Evolutionary conservation across 2,888 invertebrate species (phyloP), one percentile per base, ranked within the genome.

Genomic region (Caenorhabditis sp.): DNA sequence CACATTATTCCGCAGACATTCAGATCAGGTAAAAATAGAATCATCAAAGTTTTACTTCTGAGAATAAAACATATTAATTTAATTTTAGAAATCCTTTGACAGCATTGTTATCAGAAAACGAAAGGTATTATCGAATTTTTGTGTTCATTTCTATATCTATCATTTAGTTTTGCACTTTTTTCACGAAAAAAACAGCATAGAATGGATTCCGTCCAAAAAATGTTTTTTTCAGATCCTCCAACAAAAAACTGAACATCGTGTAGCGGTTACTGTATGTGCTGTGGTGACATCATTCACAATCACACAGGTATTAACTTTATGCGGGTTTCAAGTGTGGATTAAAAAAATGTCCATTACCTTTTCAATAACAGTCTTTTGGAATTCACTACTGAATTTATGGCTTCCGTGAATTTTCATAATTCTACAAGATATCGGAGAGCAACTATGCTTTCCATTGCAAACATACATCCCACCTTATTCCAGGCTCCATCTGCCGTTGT

Each of bases 251-350:
- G 85, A 85, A 54, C 84, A 85, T 66, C 75, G 82, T 27, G 82
- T 85, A 20, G 84, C 85, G 2, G 75, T 85, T 21, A 85, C 85
- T 0, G 84, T 85, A 7, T 85, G 83, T 52, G 81, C 81, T 7
- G 83, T 85, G 23, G 85, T 85, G 12, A 83, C 83, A 4, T 83
- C 82, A 8, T 85, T 85, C 67, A 84, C 84, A 3, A 77, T 85
- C 5, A 85, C 85, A 8, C 85, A 31, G 31, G n/a, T n/a, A n/a
- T n/a, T n/a, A n/a, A n/a, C n/a, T n/a, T n/a, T n/a, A n/a, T n/a
- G n/a, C n/a, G n/a, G n/a, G n/a, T n/a, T n/a, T n/a, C 31, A 4
- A 31, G 31, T 31, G 31, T 31, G 31, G 31, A 7, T 84, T 67
- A 82, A 72, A 43, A 52, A n/a, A n/a, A n/a, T n/a, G n/a, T n/a